Base-by-base conservation (phyloP, 1,140 invertebrate species). In the Homarus americanus region DNA sequence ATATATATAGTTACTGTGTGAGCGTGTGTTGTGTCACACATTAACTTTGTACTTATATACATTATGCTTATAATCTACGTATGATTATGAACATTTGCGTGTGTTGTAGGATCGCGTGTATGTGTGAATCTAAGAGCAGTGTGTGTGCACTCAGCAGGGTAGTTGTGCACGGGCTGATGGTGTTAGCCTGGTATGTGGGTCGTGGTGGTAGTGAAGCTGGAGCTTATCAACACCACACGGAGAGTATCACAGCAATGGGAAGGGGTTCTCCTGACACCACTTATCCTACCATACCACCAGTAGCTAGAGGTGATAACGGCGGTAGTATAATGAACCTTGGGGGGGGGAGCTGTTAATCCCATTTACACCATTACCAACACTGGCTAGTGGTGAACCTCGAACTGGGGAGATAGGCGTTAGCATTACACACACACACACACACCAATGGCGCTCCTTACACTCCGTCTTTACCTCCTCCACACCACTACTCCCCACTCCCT, bases 161-260 rank as follows among this genome's bases (percentile, higher is more conserved):
- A 36, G 7, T 34, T 75, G 5, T 34, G 73, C 36, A 36, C 2
- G 73, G 28, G 32, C 7, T 38, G 36, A 10, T 9, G 9, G 75
- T 78, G 75, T 40, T 7, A 41, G 34, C 17, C 72, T 32, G 72
- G 72, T 75, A 75, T 75, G 32, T 75, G 72, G 72, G 72, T 75
- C 72, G 72, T 75, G 72, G 72, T 75, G 36, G 72, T 75, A 20
- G 28, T 75, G 72, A n/a, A 36, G 72, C 32, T 34, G 32, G 72
- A 10, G 24, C 10, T 75, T 15, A 40, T 34, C 36, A 40, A 36
- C 32, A 40, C 12, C 32, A 40, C 15, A 15, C n/a, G n/a, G n/a
- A n/a, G n/a, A n/a, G n/a, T n/a, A n/a, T n/a, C n/a, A n/a, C n/a
- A n/a, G n/a, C n/a, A n/a, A n/a, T n/a, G n/a, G n/a, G n/a, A n/a